A percentile compares a stretch with the other conserved stretches of the same genome.
Conservation (phyloP, 53 echinoderm and acorn worm genomes). For the Glandiceps talaboti region DNA sequence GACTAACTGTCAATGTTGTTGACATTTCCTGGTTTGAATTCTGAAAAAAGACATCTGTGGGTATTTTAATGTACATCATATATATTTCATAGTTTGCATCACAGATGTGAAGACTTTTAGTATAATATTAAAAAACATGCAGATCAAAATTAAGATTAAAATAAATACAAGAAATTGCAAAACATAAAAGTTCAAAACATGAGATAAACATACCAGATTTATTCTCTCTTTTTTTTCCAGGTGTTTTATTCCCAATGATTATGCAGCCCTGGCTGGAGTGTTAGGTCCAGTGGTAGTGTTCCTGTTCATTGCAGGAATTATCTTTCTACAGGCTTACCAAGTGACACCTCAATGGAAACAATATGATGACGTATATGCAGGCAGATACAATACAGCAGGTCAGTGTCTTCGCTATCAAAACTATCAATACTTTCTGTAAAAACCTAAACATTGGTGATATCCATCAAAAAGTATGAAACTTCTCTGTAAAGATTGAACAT, state of each 20-base stretch:
- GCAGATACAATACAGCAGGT: slow-evolving; percentile 99
- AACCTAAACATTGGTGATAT: too few species aligned
- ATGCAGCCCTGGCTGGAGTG: slow-evolving; percentile 76
- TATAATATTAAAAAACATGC: too few species aligned
- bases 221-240: slow-evolving; percentile 15
- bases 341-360: slow-evolving; percentile 99
- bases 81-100: too few species aligned
- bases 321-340: slow-evolving; percentile 86
- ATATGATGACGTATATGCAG: slow-evolving; percentile 97
- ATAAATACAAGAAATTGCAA: neutral
- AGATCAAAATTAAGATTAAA: too few species aligned
- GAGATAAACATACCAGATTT: neutral
- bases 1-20: too few species aligned
- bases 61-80: too few species aligned
- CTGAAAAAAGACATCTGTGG: too few species aligned
- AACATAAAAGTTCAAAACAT: neutral
- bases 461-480: neutral
- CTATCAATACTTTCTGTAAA: too few species aligned
- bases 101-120: too few species aligned
- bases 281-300: slow-evolving; percentile 58
- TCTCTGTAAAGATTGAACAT: too few species aligned
- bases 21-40: too few species aligned
- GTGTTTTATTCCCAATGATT: slow-evolving; percentile 96
- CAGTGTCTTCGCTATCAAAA: too few species aligned
- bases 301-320: slow-evolving; percentile 41